phyloP scores from a whole-genome alignment of 2,888 invertebrate genomes.

The Listrodromus nycthemerus region DNA sequence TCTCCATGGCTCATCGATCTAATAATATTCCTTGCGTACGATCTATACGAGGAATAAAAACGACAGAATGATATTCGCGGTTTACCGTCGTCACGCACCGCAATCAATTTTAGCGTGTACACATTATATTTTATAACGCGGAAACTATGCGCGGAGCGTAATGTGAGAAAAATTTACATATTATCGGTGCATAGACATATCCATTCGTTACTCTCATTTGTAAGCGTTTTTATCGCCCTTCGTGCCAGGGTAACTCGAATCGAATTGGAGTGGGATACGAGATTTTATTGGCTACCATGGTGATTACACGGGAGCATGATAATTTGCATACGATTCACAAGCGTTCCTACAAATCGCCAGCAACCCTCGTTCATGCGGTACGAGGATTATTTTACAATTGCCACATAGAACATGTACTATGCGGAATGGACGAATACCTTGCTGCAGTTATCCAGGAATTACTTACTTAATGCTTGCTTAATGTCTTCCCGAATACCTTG shows the following conservation, averaged over 20 bases:
- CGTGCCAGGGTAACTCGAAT: constrained; percentile 4
- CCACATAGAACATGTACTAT: not conserved
- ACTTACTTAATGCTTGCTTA: too few species aligned
- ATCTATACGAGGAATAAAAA: constrained; percentile 32
- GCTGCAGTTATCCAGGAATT: too few species aligned
- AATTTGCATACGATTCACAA: constrained; percentile 43
- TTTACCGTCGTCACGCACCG: constrained; percentile 45
- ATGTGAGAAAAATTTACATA: constrained; percentile 44
- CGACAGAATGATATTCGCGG: constrained; percentile 46
- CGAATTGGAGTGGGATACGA: constrained; percentile 19
- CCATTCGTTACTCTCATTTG: constrained; percentile 21
- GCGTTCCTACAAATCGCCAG: constrained; percentile 15
- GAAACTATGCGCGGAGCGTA: constrained; percentile 27
- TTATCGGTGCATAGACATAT: not conserved
- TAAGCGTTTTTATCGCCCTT: constrained; percentile 35
- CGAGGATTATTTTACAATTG: constrained; percentile 34
- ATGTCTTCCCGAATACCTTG: too few species aligned
- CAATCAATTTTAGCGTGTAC: constrained; percentile 50
- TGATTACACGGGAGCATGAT: constrained; percentile 47
- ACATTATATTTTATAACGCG: constrained; percentile 58
- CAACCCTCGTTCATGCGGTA: constrained; percentile 36
- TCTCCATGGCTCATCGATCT: constrained; percentile 63
- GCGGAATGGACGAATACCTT: not conserved
- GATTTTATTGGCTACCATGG: constrained; percentile 51
- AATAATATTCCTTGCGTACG: constrained; percentile 59